These are phyloP conservation scores for Chloebia gouldiae DNA, from an alignment of 2,113 vertebrate species.

Conservation along the genomic window DNA sequence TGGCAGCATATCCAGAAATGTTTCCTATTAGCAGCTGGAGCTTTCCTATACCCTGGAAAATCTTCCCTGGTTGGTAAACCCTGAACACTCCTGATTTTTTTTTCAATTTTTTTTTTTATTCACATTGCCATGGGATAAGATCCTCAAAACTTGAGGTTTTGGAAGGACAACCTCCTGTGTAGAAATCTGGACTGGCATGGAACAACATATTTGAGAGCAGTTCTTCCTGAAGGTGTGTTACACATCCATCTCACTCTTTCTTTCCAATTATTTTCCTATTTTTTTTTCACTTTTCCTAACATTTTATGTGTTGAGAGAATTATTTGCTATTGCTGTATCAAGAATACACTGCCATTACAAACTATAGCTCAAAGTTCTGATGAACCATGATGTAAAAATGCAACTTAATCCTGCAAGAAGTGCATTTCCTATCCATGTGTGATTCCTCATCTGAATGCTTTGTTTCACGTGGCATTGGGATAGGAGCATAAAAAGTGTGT, in stretches of 20 bases:
- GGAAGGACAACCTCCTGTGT: background rate
- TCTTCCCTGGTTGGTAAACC: accelerated
- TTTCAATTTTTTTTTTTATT: background rate
- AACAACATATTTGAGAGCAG: background rate
- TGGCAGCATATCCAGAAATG: background rate
- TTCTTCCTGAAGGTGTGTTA: background rate
- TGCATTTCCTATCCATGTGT: background rate
- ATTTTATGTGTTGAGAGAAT: background rate
- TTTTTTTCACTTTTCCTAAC: background rate
- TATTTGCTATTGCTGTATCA: background rate
- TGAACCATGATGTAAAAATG: background rate
- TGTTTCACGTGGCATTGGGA: accelerated
- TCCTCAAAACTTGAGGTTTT: background rate
- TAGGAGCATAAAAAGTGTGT: accelerated
- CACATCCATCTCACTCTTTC: background rate
- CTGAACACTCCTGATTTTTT: background rate
- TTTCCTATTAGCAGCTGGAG: background rate
- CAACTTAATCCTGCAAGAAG: background rate
- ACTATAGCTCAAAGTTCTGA: background rate
- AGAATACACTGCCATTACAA: background rate
- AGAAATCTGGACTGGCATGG: background rate
- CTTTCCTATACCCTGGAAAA: background rate
- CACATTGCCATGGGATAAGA: background rate
- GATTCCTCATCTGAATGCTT: background rate
- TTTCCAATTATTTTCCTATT: background rate